Evolutionary conservation across 2,113 vertebrate species (phyloP).

Genomic region (Leucosticte australis): DNA sequence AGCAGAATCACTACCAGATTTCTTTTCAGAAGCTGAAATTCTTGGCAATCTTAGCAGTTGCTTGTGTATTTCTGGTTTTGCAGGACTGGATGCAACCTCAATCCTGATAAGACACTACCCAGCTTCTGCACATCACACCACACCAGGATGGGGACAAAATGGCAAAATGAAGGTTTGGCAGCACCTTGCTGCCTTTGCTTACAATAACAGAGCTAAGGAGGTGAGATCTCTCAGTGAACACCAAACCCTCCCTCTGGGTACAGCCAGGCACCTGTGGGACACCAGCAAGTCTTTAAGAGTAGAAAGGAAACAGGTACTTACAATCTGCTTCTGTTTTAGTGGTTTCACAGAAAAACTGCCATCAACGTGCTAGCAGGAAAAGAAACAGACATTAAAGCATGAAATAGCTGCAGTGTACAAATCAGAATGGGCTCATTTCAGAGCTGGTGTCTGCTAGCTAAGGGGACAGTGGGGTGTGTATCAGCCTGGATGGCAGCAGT

Average conservation of each 20-base stretch:
- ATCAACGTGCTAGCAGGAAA: constrained; percentile 84
- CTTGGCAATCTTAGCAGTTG: not conserved
- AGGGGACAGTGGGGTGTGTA: not conserved
- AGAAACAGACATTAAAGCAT: not conserved
- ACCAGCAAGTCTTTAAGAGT: not conserved
- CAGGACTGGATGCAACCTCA: not conserved
- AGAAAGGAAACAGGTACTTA: constrained; percentile 74
- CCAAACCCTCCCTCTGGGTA: not conserved
- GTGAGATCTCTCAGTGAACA: not conserved
- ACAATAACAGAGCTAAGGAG: not conserved
- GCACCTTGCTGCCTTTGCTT: not conserved
- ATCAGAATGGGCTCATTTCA: not conserved
- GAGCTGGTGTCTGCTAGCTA: not conserved
- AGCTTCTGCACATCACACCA: not conserved
- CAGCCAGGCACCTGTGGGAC: not conserved
- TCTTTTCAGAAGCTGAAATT: not conserved
- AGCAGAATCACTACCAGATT: not conserved
- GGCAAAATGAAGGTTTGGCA: not conserved
- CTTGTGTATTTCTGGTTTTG: not conserved
- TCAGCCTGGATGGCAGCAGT: not conserved
- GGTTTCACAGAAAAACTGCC: constrained; percentile 98
- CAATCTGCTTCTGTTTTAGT: constrained; percentile 97
- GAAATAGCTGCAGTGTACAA: not conserved
- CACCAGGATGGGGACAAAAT: not conserved
- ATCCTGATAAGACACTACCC: not conserved